Conservation (phyloP, 2,888 invertebrate species). For the Himalopsyche tibetana region DNA sequence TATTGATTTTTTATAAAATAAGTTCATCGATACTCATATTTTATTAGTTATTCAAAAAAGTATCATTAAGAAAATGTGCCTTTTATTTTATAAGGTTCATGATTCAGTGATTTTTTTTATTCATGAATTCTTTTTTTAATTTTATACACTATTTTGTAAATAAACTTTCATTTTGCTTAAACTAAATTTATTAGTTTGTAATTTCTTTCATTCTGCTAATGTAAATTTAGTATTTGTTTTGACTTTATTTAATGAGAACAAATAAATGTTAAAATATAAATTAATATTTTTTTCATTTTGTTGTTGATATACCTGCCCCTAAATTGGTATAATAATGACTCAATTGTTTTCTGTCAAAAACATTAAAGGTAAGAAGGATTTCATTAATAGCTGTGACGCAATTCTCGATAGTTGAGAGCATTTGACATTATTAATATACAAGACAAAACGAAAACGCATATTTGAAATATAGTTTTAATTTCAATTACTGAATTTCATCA, state of each 20-base stretch:
- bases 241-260: background rate
- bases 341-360: conserved; percentile 27
- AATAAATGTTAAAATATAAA: background rate
- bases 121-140: background rate
- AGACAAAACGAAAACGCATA: too few relatives aligned
- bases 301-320: background rate
- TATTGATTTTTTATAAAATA: background rate
- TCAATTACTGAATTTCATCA: too few relatives aligned
- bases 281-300: background rate
- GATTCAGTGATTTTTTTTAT: background rate
- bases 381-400: background rate
- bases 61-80: background rate
- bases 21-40: conserved; percentile 18
- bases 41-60: background rate
- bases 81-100: conserved; percentile 8
- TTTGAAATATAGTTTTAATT: too few relatives aligned
- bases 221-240: too few relatives aligned
- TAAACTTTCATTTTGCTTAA: background rate
- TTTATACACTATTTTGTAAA: background rate
- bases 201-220: too few relatives aligned
- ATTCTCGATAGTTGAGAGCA: conserved; percentile 10
- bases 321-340: conserved; percentile 3
- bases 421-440: too few relatives aligned
- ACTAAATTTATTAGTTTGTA: too few relatives aligned
- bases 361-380: background rate